Percentiles rank a stretch among this genome's conserved stretches.
Evolutionary conservation across 2,888 invertebrate species (phyloP).

Genomic region (Acanthosepion lycidas): DNA sequence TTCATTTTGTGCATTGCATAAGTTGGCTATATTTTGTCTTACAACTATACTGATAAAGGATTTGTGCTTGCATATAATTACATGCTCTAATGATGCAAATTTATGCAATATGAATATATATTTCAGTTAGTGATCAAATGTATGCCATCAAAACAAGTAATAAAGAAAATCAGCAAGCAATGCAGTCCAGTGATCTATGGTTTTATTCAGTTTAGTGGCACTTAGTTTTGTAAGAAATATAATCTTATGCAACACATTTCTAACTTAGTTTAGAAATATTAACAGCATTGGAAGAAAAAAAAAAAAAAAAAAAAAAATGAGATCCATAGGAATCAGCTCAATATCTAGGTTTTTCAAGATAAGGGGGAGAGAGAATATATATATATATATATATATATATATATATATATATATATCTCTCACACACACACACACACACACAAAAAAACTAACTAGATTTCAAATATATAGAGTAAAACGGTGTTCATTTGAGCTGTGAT

Average conservation of each 20-base stretch:
- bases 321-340: conserved; percentile 6
- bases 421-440: no score
- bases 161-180: neutral
- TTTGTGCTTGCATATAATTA: neutral
- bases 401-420: no score
- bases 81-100: neutral
- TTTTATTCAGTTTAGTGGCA: neutral
- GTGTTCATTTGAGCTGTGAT: neutral
- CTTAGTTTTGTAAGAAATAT: neutral
- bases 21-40: neutral
- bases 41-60: neutral
- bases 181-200: neutral
- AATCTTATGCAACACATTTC: neutral
- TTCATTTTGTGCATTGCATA: neutral
- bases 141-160: neutral
- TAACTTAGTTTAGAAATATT: neutral
- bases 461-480: neutral
- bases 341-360: neutral
- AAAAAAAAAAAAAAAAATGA: neutral
- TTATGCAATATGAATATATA: neutral
- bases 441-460: neutral
- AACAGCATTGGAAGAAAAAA: neutral
- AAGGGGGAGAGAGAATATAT: no score
- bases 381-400: no score
- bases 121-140: neutral